Evolutionary conservation across 2,113 vertebrate species (phyloP), one percentile per base, ranked within the genome.

Genomic region (Pavo muticus): DNA sequence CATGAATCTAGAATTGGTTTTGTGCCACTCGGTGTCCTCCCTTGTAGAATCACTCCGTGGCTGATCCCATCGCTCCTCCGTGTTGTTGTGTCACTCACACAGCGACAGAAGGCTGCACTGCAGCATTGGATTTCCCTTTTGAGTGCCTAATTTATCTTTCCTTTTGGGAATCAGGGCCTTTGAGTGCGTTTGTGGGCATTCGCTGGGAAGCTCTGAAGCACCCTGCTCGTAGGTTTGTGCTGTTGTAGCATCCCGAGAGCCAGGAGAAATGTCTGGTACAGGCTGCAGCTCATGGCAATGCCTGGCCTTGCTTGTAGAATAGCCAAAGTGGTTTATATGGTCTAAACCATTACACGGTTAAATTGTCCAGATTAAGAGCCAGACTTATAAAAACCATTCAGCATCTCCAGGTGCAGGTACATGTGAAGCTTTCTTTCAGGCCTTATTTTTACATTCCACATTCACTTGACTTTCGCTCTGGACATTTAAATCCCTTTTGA

Each of bases 401-500:
- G 13, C 35, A 56, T 75, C 40, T 79, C 52, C 71, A 73, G 35
- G 29, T 74, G 56, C 50, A 71, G 44, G 27, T 63, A 2, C 35
- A 54, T 2, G 2, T 59, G 32, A 77, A 29, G 57, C 40, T 88
- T 93, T 81, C 44, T 64, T 16, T 37, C 32, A 60, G 71, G 59
- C 30, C 32, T 54, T 63, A 54, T 56, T 61, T 68, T 47, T 73
- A n/a, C 70, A 88, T 86, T 56, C 64, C 32, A 17, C 1, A 1
- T 77, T 44, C 29, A 72, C 48, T 81, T 83, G 56, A 69, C 45
- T 78, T 71, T 88, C 52, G 64, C 23, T 75, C 74, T 39, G 45
- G 79, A n/a, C 60, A 78, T 92, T 84, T 32, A 74, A 90, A 75
- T 93, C 73, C 67, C 47, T 40, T 65, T 65, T 64, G 73, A 82